Evolutionary conservation across 1,140 invertebrate species (phyloP).

Genomic region (Portunus trituberculatus): DNA sequence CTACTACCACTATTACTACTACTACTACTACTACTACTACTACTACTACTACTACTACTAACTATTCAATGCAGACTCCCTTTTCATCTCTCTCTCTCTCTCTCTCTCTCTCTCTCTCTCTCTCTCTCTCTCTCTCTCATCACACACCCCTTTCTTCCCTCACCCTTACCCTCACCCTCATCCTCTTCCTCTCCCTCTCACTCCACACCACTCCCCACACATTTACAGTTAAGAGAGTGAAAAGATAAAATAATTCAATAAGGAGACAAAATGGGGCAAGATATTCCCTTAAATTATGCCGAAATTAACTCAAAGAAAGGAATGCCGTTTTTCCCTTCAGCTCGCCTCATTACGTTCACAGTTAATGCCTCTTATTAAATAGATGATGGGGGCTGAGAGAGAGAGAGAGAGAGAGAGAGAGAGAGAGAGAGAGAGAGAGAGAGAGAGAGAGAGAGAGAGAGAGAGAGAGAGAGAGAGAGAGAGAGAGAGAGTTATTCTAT

Average conservation of each 20-base stretch:
- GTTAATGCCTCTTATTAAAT: not conserved
- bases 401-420: slow-evolving; percentile 20
- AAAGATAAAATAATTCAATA: slow-evolving; percentile 2
- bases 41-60: not conserved
- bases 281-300: not conserved
- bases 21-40: too few species aligned
- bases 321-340: not conserved
- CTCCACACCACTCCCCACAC: too few species aligned
- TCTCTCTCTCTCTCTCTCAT: not conserved
- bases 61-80: not conserved
- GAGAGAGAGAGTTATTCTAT: not conserved
- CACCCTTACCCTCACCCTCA: not conserved
- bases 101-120: slow-evolving; percentile 38
- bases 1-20: too few species aligned
- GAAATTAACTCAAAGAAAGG: slow-evolving; percentile 13
- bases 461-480: slow-evolving; percentile 20
- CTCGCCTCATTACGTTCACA: not conserved
- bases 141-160: not conserved
- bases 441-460: slow-evolving; percentile 20
- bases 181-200: not conserved
- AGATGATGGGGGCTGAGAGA: not conserved
- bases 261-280: not conserved
- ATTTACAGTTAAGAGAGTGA: not conserved
- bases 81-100: not conserved
- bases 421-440: slow-evolving; percentile 20